Evolutionary conservation across 2,888 invertebrate species (phyloP).

Genomic region (Dryococelus australis): DNA sequence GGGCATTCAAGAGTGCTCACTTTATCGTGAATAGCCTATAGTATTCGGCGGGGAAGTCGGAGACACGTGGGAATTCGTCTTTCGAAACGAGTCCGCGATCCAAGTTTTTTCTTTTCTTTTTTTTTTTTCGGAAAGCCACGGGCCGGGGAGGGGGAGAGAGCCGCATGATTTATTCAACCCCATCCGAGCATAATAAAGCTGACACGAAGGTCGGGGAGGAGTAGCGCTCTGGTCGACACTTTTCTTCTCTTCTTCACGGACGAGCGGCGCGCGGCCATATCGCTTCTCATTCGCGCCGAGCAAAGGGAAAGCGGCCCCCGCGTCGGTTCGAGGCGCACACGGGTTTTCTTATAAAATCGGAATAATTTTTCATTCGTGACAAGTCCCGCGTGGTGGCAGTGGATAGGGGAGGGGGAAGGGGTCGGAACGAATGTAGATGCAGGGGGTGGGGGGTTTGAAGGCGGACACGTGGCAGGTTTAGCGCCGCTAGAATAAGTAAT

Average conservation of each 20-base stretch:
- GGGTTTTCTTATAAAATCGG: constrained; percentile 3
- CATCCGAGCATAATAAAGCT: not conserved
- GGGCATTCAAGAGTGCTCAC: too few species aligned
- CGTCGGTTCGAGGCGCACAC: constrained; percentile 10
- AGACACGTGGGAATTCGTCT: too few species aligned
- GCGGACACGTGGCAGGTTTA: not conserved
- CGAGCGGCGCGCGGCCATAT: not conserved
- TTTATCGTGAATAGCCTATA: too few species aligned
- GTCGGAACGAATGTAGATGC: too few species aligned
- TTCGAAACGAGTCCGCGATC: too few species aligned
- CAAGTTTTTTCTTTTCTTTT: too few species aligned
- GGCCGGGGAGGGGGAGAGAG: too few species aligned
- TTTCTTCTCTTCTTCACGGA: not conserved
- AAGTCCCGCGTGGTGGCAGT: not conserved
- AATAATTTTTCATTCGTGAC: constrained; percentile 11
- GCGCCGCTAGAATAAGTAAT: not conserved
- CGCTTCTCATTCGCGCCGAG: not conserved
- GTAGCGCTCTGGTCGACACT: not conserved
- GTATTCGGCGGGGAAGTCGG: too few species aligned
- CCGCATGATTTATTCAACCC: not conserved
- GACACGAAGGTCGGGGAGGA: not conserved
- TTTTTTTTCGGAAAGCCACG: too few species aligned
- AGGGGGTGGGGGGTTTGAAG: not conserved
- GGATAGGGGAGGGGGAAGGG: not conserved
- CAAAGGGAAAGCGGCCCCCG: not conserved